Percentiles rank a stretch among this genome's conserved stretches.
Evolutionary conservation across 2,888 invertebrate genomes (phyloP).

Genomic region (Sinodicranocentrus sp.): DNA sequence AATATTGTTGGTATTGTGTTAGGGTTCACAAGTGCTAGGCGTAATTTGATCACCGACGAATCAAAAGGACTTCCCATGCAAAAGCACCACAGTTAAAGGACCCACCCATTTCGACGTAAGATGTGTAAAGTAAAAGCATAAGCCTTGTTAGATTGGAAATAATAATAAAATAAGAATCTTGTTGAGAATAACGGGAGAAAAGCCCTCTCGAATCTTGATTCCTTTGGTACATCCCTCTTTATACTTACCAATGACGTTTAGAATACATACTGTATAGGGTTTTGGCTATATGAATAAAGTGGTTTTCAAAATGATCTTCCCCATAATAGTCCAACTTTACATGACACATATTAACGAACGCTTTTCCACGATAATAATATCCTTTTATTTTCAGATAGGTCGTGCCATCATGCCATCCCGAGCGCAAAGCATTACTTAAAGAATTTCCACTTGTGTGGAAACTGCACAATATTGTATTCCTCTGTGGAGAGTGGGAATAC

Average conservation of each 20-base stretch:
- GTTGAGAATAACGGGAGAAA: neutral
- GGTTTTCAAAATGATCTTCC: neutral
- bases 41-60: neutral
- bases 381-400: too few species aligned
- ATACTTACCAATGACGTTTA: neutral
- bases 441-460: too few species aligned
- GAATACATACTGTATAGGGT: neutral
- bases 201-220: neutral
- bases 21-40: neutral
- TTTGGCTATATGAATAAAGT: slow-evolving; percentile 6
- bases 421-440: too few species aligned
- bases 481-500: neutral
- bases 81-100: neutral
- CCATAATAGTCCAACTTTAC: neutral
- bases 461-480: neutral
- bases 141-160: slow-evolving; percentile 11
- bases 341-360: slow-evolving; percentile 10
- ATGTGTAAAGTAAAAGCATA: neutral
- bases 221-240: too few species aligned
- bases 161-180: neutral
- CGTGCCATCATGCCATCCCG: too few species aligned
- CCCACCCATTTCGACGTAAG: too few species aligned
- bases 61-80: neutral
- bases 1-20: neutral
- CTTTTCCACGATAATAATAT: neutral